phyloP scores from a whole-genome alignment of 1,140 invertebrate species.

The Philaenus spumarius region DNA sequence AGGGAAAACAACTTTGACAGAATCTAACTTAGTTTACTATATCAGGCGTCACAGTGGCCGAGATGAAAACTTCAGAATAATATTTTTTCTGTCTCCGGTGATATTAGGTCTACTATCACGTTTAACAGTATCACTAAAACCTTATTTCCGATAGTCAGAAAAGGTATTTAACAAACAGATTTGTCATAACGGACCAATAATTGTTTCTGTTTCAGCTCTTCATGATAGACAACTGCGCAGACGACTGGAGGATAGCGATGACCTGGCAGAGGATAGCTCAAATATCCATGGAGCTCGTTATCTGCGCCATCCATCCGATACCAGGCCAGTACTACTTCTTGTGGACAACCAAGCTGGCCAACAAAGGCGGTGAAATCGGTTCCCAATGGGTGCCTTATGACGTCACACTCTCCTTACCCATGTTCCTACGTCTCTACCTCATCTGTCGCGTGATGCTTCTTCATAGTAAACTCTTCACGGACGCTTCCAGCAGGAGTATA shows the following conservation, averaged over 20 bases:
- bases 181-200: too few species aligned
- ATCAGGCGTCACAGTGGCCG: too few species aligned
- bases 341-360: conserved; percentile 93
- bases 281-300: conserved; percentile 85
- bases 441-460: conserved; percentile 99
- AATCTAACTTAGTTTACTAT: too few species aligned
- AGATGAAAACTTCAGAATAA: too few species aligned
- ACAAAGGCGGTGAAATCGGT: conserved; percentile 79
- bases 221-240: conserved; percentile 99
- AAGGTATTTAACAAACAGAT: too few species aligned
- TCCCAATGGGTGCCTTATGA: conserved; percentile 87
- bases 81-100: too few species aligned
- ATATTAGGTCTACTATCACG: too few species aligned
- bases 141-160: too few species aligned
- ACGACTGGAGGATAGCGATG: conserved; percentile 99
- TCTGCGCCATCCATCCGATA: conserved; percentile 96
- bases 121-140: too few species aligned
- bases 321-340: conserved; percentile 93
- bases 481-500: conserved; percentile 89
- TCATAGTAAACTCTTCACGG: conserved; percentile 98
- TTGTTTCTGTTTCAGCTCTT: conserved; percentile 72
- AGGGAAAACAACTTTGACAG: too few species aligned
- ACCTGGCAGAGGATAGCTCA: conserved; percentile 93
- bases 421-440: conserved; percentile 98
- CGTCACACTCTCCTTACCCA: conserved; percentile 93